Base-by-base conservation (phyloP, 2,888 invertebrate species). In the Agelastica alni region DNA sequence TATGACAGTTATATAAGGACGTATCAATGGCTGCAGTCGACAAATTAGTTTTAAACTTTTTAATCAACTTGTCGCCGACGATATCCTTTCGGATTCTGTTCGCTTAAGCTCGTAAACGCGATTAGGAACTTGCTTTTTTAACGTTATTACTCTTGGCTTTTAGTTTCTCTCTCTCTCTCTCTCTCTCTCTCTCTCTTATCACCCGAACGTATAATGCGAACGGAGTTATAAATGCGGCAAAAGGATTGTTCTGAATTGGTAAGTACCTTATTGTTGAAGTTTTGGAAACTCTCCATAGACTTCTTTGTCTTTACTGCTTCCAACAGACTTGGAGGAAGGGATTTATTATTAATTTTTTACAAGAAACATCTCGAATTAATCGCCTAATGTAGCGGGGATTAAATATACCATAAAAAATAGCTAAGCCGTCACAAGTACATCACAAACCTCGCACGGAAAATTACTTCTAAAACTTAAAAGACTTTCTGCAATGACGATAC, bases 21-120 rank as follows among this genome's bases (percentile, higher is more conserved):
- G 70, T 72, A 73, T 74, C 73, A 72, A 71, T 73, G 71, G 66
- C 67, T 66, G 61, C 68, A 65, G 65, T 63, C 69, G 73, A 72
- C 73, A 73, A 73, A 73, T 74, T 73, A 73, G 70, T 73, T 73
- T 70, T 67, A 69, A 72, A 74, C 70, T 70, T 74, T 74, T 73
- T 73, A 73, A 74, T 73, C 71, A 72, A 73, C 71, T 73, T 72
- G 71, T 69, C 71, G 69, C 67, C 64, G 66, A 64, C 68, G 70
- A 66, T 51, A 49, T 46, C 47, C 65, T 64, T 65, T 60, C 60
- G 59, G 65, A 65, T 64, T 65, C 65, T 57, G 62, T 60, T 66
- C 59, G 62, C 63, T 63, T 62, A 68, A 64, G 65, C 62, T 58
- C 58, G 62, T 64, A 66, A 69, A 70, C 63, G 59, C 63, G 66